Base-by-base conservation (phyloP, 2,797 vertebrate species). In the Sphenopsis melanotis region DNA sequence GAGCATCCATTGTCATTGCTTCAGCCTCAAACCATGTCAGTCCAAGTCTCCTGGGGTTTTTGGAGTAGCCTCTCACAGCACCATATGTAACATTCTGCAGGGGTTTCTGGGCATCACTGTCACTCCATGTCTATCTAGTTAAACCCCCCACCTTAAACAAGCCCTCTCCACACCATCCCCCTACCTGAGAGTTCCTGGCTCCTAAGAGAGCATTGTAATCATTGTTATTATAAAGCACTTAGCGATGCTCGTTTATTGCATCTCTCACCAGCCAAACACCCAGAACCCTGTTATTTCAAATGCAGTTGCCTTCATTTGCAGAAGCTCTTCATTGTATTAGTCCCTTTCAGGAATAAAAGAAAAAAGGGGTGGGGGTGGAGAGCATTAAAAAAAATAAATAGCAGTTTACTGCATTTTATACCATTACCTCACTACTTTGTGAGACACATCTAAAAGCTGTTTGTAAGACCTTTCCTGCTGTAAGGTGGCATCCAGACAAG, bases 151-250 rank as follows among this genome's bases (percentile, higher is more conserved):
- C 60, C 70, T 94, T 93, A 91, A 95, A 91, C 88, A 97, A 90
- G 50, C 36, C 52, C 55, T 56, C 41, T 92, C 49, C 87, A 60
- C 56, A 91, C 70, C 53, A 89, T 60, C 87, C 79, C 76, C 79
- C 83, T 81, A 91, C 94, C 93, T 91, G 93, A 83, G 90, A 91
- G 83, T 87, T 93, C 90, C 94, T 94, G 83, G 57, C 86, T 95
- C 79, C 87, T 79, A 70, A 78, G 85, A 96, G 89, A 75, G 66
- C 24, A 9, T n/a, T 69, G 81, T 96, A 96, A 97, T 97, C 94
- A 96, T 92, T 94, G 96, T 96, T 96, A 97, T 97, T 97, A 97
- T 90, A 92, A 94, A 97, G 92, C 96, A 97, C 96, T 97, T 97
- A 96, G 87, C 3, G 2, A 96, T 90, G 94, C 75, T 97, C 96